Conservation (phyloP, 2,888 invertebrate species). For the Notodonta ziczac region DNA sequence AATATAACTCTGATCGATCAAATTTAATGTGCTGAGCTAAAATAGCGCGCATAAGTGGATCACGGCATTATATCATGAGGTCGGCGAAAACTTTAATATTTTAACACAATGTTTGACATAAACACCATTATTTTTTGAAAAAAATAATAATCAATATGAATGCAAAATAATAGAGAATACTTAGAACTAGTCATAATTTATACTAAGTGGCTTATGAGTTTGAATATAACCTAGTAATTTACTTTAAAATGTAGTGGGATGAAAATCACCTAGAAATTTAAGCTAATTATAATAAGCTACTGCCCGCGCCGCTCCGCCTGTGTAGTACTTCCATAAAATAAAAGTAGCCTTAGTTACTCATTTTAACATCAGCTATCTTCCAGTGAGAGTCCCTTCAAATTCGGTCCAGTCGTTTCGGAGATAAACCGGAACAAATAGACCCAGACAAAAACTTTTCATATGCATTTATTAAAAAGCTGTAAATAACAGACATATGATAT, state of each 20-base stretch:
- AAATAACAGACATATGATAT: too few species aligned
- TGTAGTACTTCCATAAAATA: too few species aligned
- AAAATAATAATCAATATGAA: slow-evolving; percentile 37
- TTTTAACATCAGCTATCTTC: too few species aligned
- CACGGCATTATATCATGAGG: slow-evolving; percentile 59
- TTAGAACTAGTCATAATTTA: slow-evolving; percentile 13
- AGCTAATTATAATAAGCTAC: background rate
- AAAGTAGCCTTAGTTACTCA: too few species aligned
- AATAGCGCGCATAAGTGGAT: slow-evolving; percentile 78
- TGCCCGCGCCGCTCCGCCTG: too few species aligned
- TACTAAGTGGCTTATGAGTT: background rate
- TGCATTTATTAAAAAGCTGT: too few species aligned
- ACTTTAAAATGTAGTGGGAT: background rate
- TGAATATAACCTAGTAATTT: background rate
- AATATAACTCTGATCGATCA: slow-evolving; percentile 83
- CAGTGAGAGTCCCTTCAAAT: too few species aligned
- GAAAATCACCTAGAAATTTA: background rate
- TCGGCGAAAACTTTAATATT: slow-evolving; percentile 46
- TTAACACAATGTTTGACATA: slow-evolving; percentile 51
- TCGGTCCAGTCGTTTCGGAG: too few species aligned
- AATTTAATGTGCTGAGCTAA: slow-evolving; percentile 77
- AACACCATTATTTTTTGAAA: slow-evolving; percentile 46
- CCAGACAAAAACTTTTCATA: too few species aligned
- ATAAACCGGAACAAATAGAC: too few species aligned
- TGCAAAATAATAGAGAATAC: slow-evolving; percentile 16